A percentile compares a stretch with the other conserved stretches of the same genome.
Conservation (phyloP, 2,888 invertebrate genomes). For the Drosophila paucipuncta region DNA sequence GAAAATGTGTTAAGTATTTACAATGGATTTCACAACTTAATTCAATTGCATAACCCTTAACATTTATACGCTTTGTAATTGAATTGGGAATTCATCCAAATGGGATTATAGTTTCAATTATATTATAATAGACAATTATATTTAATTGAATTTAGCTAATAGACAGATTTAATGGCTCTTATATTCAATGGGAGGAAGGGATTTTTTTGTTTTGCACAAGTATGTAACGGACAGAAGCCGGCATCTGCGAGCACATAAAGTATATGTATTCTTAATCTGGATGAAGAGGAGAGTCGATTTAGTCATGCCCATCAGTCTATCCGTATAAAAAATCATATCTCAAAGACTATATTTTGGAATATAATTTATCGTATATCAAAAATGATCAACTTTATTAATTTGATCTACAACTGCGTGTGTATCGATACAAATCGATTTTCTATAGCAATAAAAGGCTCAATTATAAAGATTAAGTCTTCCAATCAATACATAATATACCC, state of each 20-base stretch:
- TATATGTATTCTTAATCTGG: not conserved
- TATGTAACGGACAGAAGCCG: not conserved
- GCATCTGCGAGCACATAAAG: not conserved
- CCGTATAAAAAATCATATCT: too few species aligned
- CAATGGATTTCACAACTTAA: not conserved
- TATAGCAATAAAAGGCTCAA: too few species aligned
- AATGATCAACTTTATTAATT: too few species aligned
- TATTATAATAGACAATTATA: not conserved
- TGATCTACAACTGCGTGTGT: too few species aligned
- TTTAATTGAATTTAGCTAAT: not conserved
- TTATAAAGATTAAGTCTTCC: too few species aligned
- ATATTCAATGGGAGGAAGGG: not conserved
- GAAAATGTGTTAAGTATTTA: not conserved
- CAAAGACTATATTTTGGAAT: not conserved
- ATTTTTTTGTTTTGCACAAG: not conserved
- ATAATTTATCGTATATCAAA: not conserved
- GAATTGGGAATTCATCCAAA: not conserved
- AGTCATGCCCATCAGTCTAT: not conserved
- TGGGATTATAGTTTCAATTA: not conserved
- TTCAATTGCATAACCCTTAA: not conserved
- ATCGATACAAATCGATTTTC: too few species aligned
- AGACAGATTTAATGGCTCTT: not conserved
- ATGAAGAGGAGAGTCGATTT: too few species aligned
- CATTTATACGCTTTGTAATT: not conserved
- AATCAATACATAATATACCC: too few species aligned